These are phyloP conservation scores for Galaxea fascicularis DNA, from an alignment of 92 coral and sea anemone species.

Conservation along the genomic window DNA sequence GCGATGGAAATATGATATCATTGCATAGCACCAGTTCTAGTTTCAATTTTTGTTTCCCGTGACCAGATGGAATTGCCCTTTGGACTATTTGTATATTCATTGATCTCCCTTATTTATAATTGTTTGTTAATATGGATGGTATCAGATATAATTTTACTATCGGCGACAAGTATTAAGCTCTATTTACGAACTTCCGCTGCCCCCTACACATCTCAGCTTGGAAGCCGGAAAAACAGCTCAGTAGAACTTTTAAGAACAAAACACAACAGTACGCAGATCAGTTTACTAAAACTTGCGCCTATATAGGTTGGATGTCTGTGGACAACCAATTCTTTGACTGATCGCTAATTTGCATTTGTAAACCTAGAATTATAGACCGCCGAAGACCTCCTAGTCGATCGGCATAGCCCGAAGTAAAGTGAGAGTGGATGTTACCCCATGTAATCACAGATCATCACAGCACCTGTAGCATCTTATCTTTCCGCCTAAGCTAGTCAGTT, in stretches of 20 bases:
- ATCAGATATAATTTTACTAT: neutral
- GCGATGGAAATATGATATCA: no score
- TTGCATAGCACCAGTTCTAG: no score
- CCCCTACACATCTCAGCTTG: neutral
- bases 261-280: neutral
- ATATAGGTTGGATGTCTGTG: neutral
- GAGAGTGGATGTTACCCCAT: neutral
- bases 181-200: conserved; percentile 5
- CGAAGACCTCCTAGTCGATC: no score
- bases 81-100: neutral
- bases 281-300: neutral
- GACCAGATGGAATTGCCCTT: neutral
- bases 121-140: neutral
- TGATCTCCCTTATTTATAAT: neutral
- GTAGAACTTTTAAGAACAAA: neutral
- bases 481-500: neutral
- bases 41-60: neutral
- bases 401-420: no score
- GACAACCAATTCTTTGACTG: neutral
- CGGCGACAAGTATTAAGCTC: neutral
- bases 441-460: neutral
- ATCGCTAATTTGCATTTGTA: neutral
- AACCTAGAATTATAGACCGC: no score
- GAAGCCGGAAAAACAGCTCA: conserved; percentile 4
- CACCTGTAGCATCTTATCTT: neutral